These are phyloP conservation scores for Ursus arctos DNA, from an alignment of 2,113 vertebrate genomes.

Conservation along the genomic window DNA sequence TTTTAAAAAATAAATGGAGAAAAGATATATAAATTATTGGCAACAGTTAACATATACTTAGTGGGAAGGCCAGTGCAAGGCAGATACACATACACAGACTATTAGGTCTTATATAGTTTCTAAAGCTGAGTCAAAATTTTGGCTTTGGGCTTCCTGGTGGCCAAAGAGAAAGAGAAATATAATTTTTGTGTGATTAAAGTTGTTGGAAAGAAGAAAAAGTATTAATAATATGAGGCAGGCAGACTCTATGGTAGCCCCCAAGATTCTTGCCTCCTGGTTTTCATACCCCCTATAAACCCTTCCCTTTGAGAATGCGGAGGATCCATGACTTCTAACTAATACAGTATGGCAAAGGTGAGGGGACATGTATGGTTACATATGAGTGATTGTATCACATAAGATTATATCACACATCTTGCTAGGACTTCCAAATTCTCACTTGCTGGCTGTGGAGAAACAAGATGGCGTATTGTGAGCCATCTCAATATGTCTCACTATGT, in stretches of 20 bases:
- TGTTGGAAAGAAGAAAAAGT: neutral
- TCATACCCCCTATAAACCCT: neutral
- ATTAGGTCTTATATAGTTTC: neutral
- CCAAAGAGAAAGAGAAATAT: neutral
- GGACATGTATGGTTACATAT: neutral
- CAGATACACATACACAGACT: neutral
- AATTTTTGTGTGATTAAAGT: neutral
- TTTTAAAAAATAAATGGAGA: neutral
- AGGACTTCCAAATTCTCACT: neutral
- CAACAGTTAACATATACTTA: neutral
- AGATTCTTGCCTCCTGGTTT: neutral
- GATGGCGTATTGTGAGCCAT: neutral
- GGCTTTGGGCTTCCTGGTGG: neutral
- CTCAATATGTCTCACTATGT: no score
- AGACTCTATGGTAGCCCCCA: neutral
- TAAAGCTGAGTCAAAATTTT: conserved; percentile 13
- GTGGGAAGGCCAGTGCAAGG: neutral
- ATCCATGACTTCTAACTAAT: neutral
- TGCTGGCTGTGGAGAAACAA: neutral
- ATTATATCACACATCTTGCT: neutral
- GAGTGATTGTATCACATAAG: neutral
- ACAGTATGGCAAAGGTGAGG: neutral
- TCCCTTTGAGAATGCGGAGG: neutral
- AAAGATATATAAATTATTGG: neutral
- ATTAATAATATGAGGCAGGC: neutral